Percentiles rank a stretch among this genome's conserved stretches.
Evolutionary conservation across 2,797 vertebrate genomes (phyloP).

Genomic region (Jordanella pulchra): DNA sequence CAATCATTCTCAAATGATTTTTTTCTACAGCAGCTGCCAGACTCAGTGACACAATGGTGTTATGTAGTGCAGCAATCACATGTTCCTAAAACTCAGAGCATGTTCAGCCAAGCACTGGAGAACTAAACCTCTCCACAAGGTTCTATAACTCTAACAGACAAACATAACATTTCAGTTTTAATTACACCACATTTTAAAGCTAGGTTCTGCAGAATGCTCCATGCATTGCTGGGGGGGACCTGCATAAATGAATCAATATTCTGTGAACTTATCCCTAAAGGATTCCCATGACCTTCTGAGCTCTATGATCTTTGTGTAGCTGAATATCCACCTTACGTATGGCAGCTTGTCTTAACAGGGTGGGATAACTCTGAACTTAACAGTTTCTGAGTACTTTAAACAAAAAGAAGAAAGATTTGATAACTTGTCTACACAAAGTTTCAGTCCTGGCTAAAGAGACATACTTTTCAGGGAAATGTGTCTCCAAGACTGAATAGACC

Average conservation of each 20-base stretch:
- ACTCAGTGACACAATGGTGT: background rate
- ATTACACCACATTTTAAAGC: background rate
- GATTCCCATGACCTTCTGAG: constrained; percentile 3
- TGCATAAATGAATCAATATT: background rate
- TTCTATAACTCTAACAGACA: background rate
- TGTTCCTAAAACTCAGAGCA: background rate
- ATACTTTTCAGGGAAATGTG: background rate
- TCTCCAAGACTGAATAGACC: no score
- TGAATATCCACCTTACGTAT: background rate
- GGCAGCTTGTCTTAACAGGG: constrained; percentile 29
- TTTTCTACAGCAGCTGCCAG: background rate
- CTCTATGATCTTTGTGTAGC: constrained; percentile 8
- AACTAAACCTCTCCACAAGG: background rate
- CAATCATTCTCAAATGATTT: background rate
- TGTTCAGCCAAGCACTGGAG: background rate
- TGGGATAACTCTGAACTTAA: constrained; percentile 8
- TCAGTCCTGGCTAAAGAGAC: no score
- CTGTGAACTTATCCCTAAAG: background rate
- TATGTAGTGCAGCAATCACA: background rate
- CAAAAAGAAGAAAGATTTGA: constrained; percentile 10
- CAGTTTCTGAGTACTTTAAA: constrained; percentile 19
- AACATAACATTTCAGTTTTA: background rate
- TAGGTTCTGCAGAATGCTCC: background rate
- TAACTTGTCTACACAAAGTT: background rate
- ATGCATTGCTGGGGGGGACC: no score